Percentiles rank a stretch among this genome's conserved stretches.
Conservation (phyloP, 2,113 vertebrate genomes). For the Dascyllus trimaculatus region DNA sequence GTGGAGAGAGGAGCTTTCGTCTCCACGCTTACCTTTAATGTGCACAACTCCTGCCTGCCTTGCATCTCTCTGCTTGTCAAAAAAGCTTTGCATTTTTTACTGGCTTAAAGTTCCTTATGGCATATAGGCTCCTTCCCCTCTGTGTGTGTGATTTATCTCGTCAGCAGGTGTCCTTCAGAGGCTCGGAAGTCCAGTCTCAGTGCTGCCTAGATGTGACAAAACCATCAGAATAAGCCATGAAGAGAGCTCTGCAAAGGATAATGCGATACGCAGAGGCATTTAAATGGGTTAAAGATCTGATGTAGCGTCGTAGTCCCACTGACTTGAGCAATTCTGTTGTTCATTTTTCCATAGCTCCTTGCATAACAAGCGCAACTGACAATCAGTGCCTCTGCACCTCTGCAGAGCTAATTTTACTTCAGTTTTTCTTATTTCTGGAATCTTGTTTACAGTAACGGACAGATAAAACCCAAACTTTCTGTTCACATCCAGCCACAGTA, state of each 20-base stretch:
- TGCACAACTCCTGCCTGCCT: conserved; percentile 23
- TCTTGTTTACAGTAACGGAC: neutral
- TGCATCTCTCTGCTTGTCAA: conserved; percentile 33
- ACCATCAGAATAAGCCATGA: conserved; percentile 19
- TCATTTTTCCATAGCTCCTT: neutral
- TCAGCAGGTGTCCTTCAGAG: conserved; percentile 53
- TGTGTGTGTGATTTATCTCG: conserved; percentile 61
- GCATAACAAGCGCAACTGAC: neutral
- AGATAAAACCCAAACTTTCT: neutral
- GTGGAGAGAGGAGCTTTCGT: conserved; percentile 23
- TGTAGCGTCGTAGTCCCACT: neutral
- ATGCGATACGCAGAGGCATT: neutral
- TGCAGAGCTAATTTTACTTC: neutral
- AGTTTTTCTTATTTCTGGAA: neutral
- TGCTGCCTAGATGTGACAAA: conserved; percentile 53
- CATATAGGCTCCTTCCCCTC: conserved; percentile 5
- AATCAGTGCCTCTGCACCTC: neutral
- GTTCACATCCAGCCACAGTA: neutral
- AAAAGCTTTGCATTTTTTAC: conserved; percentile 65
- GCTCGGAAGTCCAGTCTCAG: conserved; percentile 27
- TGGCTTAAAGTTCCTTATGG: conserved; percentile 37
- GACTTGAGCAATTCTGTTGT: conserved; percentile 1
- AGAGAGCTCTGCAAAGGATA: conserved; percentile 12
- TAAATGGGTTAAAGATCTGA: neutral
- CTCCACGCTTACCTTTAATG: conserved; percentile 52